Conservation (phyloP, 2,888 invertebrate genomes). For the Escarpia spicata region DNA sequence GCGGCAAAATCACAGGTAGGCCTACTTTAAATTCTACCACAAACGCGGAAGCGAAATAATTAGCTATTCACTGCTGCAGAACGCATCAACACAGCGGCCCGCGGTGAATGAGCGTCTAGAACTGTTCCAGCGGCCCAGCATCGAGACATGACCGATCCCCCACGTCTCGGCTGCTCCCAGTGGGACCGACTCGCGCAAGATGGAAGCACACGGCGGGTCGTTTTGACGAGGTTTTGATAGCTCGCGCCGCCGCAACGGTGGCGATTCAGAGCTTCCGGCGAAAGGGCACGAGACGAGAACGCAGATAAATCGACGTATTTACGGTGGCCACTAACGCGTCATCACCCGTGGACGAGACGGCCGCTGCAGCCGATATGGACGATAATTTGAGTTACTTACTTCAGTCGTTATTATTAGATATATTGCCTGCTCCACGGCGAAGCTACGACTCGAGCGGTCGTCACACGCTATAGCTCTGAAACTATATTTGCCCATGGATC, state of each 20-base stretch:
- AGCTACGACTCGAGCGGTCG: background rate
- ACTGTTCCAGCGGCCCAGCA: background rate
- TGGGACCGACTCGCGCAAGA: background rate
- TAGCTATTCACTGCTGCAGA: background rate
- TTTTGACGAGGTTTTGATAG: conserved; percentile 16
- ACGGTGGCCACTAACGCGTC: background rate
- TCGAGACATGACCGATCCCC: background rate
- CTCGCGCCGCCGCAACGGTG: background rate
- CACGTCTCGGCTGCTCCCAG: background rate
- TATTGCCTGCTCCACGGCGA: background rate
- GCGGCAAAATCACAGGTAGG: too few relatives aligned
- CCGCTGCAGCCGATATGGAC: background rate
- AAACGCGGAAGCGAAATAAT: too few relatives aligned
- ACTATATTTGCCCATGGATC: background rate
- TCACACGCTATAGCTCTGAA: background rate
- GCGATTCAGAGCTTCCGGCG: background rate
- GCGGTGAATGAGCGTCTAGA: background rate
- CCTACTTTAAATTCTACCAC: too few relatives aligned
- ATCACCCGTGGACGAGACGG: background rate
- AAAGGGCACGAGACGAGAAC: conserved; percentile 1
- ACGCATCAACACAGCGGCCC: background rate
- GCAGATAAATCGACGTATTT: background rate
- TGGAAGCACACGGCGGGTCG: background rate
- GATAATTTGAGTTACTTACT: background rate
- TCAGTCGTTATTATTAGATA: background rate